Evolutionary conservation across 2,797 vertebrate genomes (phyloP), one percentile per base, ranked within the genome.

Genomic region (Parotocinclus haroldoi): DNA sequence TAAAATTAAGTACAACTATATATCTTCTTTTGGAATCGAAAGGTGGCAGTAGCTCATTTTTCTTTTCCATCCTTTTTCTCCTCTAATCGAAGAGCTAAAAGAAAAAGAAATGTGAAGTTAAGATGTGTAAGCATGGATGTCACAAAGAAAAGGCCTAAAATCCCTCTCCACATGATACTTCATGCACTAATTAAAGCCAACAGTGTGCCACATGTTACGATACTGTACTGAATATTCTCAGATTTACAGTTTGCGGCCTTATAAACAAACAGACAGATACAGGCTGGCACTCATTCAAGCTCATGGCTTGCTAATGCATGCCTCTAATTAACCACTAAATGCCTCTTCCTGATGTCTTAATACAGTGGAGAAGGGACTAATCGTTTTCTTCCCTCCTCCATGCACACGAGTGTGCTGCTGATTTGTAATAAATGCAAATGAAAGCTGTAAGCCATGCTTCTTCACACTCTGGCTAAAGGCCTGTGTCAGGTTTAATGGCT

Each of bases 281-380:
- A 92, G 90, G 91, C 94, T 94, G 93, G 94, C 91, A 93, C 94
- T 93, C 94, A 94, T 94, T 91, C 90, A 72, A 38, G 44, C 54
- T 51, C 78, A 88, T 91, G 93, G 92, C 93, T 95, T 92, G 86
- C 90, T 96, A 94, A 96, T 93, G 91, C 92, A 92, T 91, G 91
- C 91, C 90, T 90, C 92, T 93, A 91, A 94, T 96, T 96, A 97
- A 93, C 93, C 85, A 88, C 93, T 95, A 95, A 96, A 95, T 93
- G 93, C 92, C 91, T 95, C 93, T 90, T 95, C 91, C 92, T 94
- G 90, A 93, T 91, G 89, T 94, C 93, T 95, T 95, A 95, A 95
- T 95, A 93, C 93, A 95, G 92, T 91, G 89, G 92, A 92, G 92
- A 93, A 91, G 91, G 89, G 84, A 87, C 88, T 89, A 92, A 94